phyloP scores from a whole-genome alignment of 2,113 vertebrate genomes.

The Prunella fulvescens region DNA sequence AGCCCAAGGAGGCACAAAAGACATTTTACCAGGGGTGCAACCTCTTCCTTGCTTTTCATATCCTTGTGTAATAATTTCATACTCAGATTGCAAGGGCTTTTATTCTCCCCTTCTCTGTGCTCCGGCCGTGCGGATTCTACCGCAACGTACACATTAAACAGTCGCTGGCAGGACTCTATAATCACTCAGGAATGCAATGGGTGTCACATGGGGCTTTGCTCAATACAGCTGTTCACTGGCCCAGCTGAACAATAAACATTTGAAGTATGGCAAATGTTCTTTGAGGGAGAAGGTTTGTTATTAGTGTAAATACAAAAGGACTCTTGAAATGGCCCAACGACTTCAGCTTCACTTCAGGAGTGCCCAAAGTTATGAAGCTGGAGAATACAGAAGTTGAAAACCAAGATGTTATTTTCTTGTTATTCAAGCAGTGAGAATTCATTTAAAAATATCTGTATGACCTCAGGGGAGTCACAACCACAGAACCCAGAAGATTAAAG shows the following conservation, averaged over 20 bases:
- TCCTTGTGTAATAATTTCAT: background rate
- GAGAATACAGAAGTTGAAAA: background rate
- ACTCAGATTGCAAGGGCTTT: background rate
- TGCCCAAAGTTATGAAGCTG: background rate
- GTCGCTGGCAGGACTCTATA: background rate
- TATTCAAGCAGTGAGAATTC: conserved; percentile 32
- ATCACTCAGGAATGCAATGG: conserved; percentile 36
- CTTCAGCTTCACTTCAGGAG: conserved; percentile 21
- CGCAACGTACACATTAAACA: background rate
- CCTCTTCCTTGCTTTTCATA: background rate
- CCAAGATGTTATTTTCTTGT: background rate
- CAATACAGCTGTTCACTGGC: conserved; percentile 30
- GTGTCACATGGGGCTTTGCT: conserved; percentile 45
- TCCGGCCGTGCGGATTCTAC: fast-evolving
- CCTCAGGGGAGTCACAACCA: conserved; percentile 28
- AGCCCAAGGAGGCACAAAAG: background rate
- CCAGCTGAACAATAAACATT: conserved; percentile 48
- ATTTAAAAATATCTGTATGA: conserved; percentile 52
- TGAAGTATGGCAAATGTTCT: conserved; percentile 47
- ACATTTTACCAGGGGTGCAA: background rate
- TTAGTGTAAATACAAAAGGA: conserved; percentile 36
- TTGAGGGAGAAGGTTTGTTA: conserved; percentile 23
- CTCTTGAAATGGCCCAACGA: background rate
- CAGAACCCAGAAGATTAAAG: conserved; percentile 55
- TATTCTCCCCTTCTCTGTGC: background rate